phyloP scores from a whole-genome alignment of 2,888 invertebrate species.

The Cataglyphis altisquamis region DNA sequence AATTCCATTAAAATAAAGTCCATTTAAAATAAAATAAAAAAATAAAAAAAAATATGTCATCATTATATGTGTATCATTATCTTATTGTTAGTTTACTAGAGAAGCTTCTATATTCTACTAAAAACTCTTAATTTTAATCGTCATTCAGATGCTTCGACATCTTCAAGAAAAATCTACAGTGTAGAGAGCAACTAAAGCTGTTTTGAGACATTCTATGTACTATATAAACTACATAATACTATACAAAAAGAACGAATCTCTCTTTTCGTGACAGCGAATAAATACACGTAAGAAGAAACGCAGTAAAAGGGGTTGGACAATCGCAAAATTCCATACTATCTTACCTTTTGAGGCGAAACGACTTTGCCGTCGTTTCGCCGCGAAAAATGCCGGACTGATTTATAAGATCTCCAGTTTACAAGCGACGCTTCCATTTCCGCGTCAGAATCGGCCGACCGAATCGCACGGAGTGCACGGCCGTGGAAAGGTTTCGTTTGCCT shows the following conservation, averaged over 20 bases:
- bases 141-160: background rate
- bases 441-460: slow-evolving; percentile 19
- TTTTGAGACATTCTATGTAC: background rate
- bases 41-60: background rate
- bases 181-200: background rate
- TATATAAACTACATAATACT: no score
- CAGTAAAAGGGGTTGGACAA: background rate
- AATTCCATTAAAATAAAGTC: background rate
- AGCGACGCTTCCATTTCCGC: slow-evolving; percentile 72
- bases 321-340: slow-evolving; percentile 9
- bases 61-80: background rate
- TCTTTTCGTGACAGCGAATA: background rate
- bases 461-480: slow-evolving; percentile 3
- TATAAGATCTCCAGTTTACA: slow-evolving; percentile 66
- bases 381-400: slow-evolving; percentile 59
- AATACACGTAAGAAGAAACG: background rate
- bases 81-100: background rate
- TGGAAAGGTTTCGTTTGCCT: slow-evolving; percentile 61
- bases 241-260: background rate
- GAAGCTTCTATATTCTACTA: background rate
- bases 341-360: slow-evolving; percentile 22
- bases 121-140: background rate
- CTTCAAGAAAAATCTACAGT: background rate
- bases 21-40: background rate
- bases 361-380: background rate